Conservation (phyloP, 2,888 invertebrate genomes). For the Psococerastis gibbosa region DNA sequence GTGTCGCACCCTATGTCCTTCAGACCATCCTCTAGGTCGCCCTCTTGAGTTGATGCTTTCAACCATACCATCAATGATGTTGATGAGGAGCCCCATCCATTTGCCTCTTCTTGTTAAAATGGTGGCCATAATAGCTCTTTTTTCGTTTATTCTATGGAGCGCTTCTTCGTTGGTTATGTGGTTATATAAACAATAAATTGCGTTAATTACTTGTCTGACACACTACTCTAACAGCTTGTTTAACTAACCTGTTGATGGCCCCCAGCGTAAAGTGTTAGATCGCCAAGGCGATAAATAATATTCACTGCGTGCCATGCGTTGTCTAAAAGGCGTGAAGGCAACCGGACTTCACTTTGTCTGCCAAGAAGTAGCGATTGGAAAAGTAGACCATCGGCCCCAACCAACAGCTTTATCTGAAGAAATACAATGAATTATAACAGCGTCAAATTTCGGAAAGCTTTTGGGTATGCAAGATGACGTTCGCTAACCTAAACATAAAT, state of each 20-base stretch:
- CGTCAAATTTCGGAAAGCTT: too few species aligned
- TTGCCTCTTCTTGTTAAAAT: too few species aligned
- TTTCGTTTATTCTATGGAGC: too few species aligned
- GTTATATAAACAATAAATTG: background rate
- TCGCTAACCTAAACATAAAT: background rate
- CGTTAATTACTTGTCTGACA: background rate
- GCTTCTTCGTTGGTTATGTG: too few species aligned
- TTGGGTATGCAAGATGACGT: background rate
- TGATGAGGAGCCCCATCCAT: too few species aligned
- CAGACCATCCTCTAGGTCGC: too few species aligned
- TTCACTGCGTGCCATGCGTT: slow-evolving; percentile 66
- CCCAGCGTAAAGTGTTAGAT: slow-evolving; percentile 33
- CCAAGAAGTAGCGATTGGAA: slow-evolving; percentile 22
- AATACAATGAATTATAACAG: background rate
- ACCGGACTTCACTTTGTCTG: slow-evolving; percentile 36
- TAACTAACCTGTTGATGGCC: slow-evolving; percentile 33
- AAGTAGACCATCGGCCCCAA: slow-evolving; percentile 29
- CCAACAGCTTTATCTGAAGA: slow-evolving; percentile 20
- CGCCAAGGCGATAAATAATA: slow-evolving; percentile 39
- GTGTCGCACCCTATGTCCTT: too few species aligned
- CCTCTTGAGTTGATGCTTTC: too few species aligned
- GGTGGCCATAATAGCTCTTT: too few species aligned
- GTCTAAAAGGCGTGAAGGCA: slow-evolving; percentile 49
- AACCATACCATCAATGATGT: too few species aligned
- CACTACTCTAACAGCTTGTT: background rate